Evolutionary conservation across 2,888 invertebrate species (phyloP).

Genomic region (Cotesia congregata): DNA sequence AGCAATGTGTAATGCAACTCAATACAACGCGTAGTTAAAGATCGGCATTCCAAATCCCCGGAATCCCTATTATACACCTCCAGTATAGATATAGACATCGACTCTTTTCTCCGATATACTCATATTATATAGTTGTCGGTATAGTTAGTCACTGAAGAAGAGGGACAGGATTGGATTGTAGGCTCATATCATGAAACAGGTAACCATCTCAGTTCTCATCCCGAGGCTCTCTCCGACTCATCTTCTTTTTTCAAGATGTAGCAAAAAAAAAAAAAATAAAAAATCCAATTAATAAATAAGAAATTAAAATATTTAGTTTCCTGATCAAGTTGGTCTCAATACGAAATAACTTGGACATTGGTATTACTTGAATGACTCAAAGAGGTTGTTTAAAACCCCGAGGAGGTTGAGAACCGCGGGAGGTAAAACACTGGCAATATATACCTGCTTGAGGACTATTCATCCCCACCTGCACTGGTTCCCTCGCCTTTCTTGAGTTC

Average conservation of each 20-base stretch:
- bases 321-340: neutral
- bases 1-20: neutral
- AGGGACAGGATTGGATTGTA: conserved; percentile 27
- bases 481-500: conserved; percentile 33
- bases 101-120: conserved; percentile 49
- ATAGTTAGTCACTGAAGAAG: conserved; percentile 24
- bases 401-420: conserved; percentile 54
- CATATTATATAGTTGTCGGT: conserved; percentile 36
- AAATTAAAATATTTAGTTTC: too few species aligned
- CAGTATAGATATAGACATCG: neutral
- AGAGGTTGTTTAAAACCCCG: neutral
- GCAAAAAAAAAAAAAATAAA: neutral
- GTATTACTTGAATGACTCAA: conserved; percentile 15
- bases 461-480: conserved; percentile 45
- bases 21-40: conserved; percentile 11
- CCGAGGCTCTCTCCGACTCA: conserved; percentile 22
- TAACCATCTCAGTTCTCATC: conserved; percentile 8
- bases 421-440: conserved; percentile 55
- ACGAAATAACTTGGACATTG: neutral
- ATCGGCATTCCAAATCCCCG: conserved; percentile 49
- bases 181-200: conserved; percentile 35
- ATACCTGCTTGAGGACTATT: conserved; percentile 48
- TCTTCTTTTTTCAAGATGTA: neutral
- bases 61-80: conserved; percentile 47
- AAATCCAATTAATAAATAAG: too few species aligned